These are phyloP conservation scores for Clitarchus hookeri DNA, from an alignment of 2,888 invertebrate genomes.

Conservation along the genomic window DNA sequence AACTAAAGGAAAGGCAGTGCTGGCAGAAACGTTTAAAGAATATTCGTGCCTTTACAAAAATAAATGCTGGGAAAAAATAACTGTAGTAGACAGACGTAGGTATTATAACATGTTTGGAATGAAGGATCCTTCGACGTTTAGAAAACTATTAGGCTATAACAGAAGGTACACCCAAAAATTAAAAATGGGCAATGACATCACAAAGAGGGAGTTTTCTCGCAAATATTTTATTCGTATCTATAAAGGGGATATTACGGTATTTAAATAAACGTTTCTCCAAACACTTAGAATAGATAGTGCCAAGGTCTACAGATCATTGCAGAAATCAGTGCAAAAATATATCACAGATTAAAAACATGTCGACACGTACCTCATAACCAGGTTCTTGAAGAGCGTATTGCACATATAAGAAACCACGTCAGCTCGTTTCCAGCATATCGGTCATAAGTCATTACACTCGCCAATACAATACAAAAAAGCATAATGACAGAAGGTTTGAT, in stretches of 20 bases:
- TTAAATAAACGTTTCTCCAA: neutral
- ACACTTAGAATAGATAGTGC: neutral
- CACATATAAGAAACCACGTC: neutral
- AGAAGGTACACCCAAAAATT: neutral
- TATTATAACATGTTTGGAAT: neutral
- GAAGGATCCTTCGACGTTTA: neutral
- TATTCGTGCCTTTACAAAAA: constrained; percentile 4
- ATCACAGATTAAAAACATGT: neutral
- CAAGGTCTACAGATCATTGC: neutral
- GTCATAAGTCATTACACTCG: too few species aligned
- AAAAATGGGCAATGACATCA: neutral
- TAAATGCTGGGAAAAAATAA: constrained; percentile 6
- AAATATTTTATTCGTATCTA: neutral
- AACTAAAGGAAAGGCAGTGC: neutral
- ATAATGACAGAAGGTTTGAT: neutral
- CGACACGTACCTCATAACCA: neutral
- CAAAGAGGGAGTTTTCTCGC: constrained; percentile 16
- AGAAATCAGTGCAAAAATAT: neutral
- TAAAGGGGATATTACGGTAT: neutral
- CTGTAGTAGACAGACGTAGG: neutral
- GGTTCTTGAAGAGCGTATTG: neutral
- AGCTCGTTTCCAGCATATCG: neutral
- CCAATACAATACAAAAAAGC: too few species aligned
- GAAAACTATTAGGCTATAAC: neutral
- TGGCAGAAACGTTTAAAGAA: neutral